Evolutionary conservation across 2,113 vertebrate genomes (phyloP), one percentile per base, ranked within the genome.

Genomic region (Grammomys dolichurus): DNA sequence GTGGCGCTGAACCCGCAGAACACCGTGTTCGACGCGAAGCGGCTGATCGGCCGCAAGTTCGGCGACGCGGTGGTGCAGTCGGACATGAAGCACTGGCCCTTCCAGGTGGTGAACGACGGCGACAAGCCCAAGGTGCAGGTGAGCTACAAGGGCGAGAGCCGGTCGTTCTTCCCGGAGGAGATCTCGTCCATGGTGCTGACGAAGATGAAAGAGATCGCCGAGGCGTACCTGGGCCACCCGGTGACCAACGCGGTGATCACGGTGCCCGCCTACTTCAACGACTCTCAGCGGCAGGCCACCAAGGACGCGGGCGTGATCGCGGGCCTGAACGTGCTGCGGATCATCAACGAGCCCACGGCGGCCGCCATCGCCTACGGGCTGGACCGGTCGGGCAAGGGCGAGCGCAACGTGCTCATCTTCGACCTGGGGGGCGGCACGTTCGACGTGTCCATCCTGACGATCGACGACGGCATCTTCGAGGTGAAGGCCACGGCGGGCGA

Each of bases 11-110:
- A 99, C 91, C 99, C 99, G 43, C 95, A 98, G 96, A 99, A 99
- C 97, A 99, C 99, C 0, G 99, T 99, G 51, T 99, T 99, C 95
- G 99, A 99, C 98, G 99, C 99, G 56, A 99, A 99, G 92, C 99
- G 99, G 13, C 98, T 99, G 94, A 99, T 99, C 69, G 99, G 99
- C 33, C 99, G 99, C 46, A 99, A 99, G 91, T 99, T 98, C 96
- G 99, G 99, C 0, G 99, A 99, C 82, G 12, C 98, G 0, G 99
- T 99, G 63, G 99, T 99, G n/a, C 99, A 99, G 89, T 98, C 99
- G n/a, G 99, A 99, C 93, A 99, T 99, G 99, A 99, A 99, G 97
- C 98, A 99, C 96, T 99, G 99, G 99, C 99, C 99, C 67, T 99
- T 99, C 96, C 99, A 98, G 70, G 99, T 99, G 78, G 98, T 99